A percentile compares a stretch with the other conserved stretches of the same genome.
Conservation (phyloP, 2,113 vertebrate genomes). For the Centrocercus urophasianus region DNA sequence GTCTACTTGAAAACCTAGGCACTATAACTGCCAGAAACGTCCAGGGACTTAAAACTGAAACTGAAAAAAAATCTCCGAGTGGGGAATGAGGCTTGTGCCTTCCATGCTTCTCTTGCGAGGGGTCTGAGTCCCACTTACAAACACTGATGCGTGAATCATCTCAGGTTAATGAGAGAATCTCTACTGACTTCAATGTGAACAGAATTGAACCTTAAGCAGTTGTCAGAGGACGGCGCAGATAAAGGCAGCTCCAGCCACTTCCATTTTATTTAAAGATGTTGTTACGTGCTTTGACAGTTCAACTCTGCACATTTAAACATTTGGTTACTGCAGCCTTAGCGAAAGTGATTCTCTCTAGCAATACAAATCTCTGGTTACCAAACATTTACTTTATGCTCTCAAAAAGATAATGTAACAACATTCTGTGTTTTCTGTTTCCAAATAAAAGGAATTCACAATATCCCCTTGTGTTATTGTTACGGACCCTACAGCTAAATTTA, state of each 20-base stretch:
- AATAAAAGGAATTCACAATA: conserved; percentile 64
- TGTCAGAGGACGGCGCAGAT: not conserved
- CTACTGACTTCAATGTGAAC: not conserved
- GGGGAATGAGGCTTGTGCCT: not conserved
- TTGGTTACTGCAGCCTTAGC: conserved; percentile 49
- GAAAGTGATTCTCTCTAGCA: conserved; percentile 70
- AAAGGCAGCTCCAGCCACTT: not conserved
- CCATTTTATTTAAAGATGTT: conserved; percentile 66
- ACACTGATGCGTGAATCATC: not conserved
- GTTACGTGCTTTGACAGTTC: conserved; percentile 68
- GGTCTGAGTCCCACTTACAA: not conserved
- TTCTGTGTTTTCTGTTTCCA: conserved; percentile 72
- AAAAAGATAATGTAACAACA: conserved; percentile 74
- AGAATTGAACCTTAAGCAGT: not conserved
- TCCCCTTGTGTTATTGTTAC: conserved; percentile 56
- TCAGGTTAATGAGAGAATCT: not conserved
- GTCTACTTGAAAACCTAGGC: not conserved
- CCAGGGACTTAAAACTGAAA: not conserved
- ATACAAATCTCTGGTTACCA: conserved; percentile 73
- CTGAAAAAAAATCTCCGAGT: not conserved
- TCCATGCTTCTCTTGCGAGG: accelerated
- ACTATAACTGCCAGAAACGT: not conserved
- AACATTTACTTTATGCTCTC: conserved; percentile 70
- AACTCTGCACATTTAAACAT: conserved; percentile 48
- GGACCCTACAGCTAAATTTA: conserved; percentile 68